Evolutionary conservation across 2,888 invertebrate genomes (phyloP).

Genomic region (Leptinotarsa peninsularis): DNA sequence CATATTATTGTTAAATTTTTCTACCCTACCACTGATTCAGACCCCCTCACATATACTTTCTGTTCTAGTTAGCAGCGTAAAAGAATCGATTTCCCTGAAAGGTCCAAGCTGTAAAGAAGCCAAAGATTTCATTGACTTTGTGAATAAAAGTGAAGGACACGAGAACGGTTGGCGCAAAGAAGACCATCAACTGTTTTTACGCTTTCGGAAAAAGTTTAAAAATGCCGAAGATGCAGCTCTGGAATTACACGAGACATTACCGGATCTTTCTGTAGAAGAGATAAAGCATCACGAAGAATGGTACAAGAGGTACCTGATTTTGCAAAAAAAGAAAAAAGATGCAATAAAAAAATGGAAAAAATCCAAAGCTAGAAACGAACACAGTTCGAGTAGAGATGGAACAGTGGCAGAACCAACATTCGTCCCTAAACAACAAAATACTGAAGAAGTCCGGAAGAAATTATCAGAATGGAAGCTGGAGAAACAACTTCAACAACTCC

Average conservation of each 20-base stretch:
- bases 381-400: background rate
- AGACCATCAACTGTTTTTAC: slow-evolving; percentile 70
- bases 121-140: slow-evolving; percentile 70
- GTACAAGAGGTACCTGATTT: slow-evolving; percentile 66
- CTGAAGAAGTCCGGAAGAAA: slow-evolving; percentile 44
- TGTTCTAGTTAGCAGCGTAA: background rate
- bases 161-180: slow-evolving; percentile 72
- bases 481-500: slow-evolving; percentile 60
- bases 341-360: slow-evolving; percentile 66
- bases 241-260: slow-evolving; percentile 52
- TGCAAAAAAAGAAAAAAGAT: slow-evolving; percentile 65
- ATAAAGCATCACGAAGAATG: slow-evolving; percentile 68
- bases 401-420: background rate
- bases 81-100: background rate
- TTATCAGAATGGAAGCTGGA: slow-evolving; percentile 56
- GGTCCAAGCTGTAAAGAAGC: slow-evolving; percentile 65
- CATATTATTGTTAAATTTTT: no score
- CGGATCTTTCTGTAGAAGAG: slow-evolving; percentile 61
- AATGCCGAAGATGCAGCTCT: slow-evolving; percentile 51
- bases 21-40: no score
- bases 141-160: slow-evolving; percentile 67
- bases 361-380: slow-evolving; percentile 48
- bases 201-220: slow-evolving; percentile 59
- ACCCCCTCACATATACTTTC: background rate
- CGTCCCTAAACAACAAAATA: slow-evolving; percentile 27